Evolutionary conservation across 2,113 vertebrate species (phyloP), one percentile per base, ranked within the genome.

Genomic region (Sapayoa aenigma): DNA sequence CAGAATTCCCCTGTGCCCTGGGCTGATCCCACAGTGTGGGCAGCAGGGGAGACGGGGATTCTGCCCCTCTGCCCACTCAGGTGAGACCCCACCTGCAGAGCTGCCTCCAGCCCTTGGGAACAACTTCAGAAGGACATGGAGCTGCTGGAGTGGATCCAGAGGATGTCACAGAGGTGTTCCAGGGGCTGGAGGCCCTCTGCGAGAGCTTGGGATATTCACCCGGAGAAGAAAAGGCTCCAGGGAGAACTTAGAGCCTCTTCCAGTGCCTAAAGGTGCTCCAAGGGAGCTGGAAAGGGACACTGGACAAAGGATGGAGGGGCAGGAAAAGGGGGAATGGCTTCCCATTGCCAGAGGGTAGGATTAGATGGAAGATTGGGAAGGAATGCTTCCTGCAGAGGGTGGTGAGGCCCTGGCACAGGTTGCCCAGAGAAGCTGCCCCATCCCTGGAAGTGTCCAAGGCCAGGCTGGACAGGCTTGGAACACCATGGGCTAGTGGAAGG

Each of bases 281-380:
- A 22, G 39, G 53, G 73, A 60, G 33, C 53, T 69, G 73, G 27
- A 53, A 27, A 60, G 53, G 33, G 20, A 27, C 27, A 33, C 1
- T 25, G 53, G 63, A 52, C 27, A 39, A 27, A 55, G 55, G 0
- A 2, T 28, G 46, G 46, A 59, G 17, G 11, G 22, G 46, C 73
- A 69, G 39, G 12, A 53, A 27, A 33, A 31, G 13, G 12, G 47
- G 46, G 39, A 87, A 53, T 71, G 74, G 65, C 33, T 62, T 46
- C 24, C 14, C 20, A 53, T 1, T 46, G 39, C 28, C 65, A 78
- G 22, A 77, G 46, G 37, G 37, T 31, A 37, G 53, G 35, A 17
- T 0, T 21, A 1, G 46, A 23, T 69, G 39, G 39, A 47, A 53
- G 6, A 13, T 2, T 39, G 28, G 46, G 37, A 2, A 19, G 46